Evolutionary conservation across 2,888 invertebrate genomes (phyloP), one percentile per base, ranked within the genome.

Genomic region (Agrypnus murinus): DNA sequence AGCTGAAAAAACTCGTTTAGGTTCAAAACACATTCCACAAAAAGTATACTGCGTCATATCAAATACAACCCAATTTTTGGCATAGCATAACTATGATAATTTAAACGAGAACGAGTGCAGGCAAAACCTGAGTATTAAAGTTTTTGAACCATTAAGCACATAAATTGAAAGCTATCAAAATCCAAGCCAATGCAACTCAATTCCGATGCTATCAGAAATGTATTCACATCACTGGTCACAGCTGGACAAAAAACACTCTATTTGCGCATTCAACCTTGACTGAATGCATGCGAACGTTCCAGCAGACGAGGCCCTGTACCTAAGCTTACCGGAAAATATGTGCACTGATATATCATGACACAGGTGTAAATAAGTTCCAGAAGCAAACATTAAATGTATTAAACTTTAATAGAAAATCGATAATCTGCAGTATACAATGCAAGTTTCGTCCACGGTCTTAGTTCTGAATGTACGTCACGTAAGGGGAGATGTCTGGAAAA

Each of bases 101-200:
- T 64, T 43, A 45, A 32, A 34, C 46, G 46, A 43, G 25, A 6
- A 38, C 43, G 36, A 65, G 55, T 55, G 43, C 43, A 57, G 57
- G n/a, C 34, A 36, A 65, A 65, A 59, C 31, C 25, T 59, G 59
- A 70, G 72, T 65, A 48, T 64, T 66, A 69, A 46, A 60, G 55
- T 75, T 75, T 75, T 75, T 75, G 69, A 71, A 72, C 77, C 74
- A 76, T 78, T 76, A 77, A 73, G 65, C 77, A 74, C 77, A 75
- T 69, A 77, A 78, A 78, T 77, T 75, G 77, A 76, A 78, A 73
- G 74, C 72, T 75, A 76, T 77, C 77, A 75, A 74, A 77, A 74
- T 74, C 70, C 69, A 57, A 66, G 67, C 71, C 69, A 74, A 72
- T 74, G 74, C 75, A 74, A 75, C 75, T 76, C 75, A 73, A 77